Conservation (phyloP, 2,113 vertebrate species). For the Microtus ochrogaster region DNA sequence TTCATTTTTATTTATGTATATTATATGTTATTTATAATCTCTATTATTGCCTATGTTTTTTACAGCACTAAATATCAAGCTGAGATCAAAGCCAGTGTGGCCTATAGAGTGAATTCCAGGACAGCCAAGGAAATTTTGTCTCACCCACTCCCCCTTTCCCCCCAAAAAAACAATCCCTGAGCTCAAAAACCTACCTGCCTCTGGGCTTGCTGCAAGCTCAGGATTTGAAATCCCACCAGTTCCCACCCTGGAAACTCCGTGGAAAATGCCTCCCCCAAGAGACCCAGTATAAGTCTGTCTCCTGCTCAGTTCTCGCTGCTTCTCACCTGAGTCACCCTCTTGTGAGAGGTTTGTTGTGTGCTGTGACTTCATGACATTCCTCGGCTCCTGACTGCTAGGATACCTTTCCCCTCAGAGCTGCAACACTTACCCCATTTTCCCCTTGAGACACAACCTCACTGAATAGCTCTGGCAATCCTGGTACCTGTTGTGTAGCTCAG, state of each 20-base stretch:
- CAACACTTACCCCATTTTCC: neutral
- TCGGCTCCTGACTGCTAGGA: neutral
- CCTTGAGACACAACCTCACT: neutral
- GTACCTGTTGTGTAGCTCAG: neutral
- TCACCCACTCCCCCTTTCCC: neutral
- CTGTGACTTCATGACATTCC: neutral
- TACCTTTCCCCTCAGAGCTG: neutral
- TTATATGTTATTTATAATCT: neutral
- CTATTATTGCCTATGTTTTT: neutral
- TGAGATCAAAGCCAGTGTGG: neutral
- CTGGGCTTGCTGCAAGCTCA: neutral
- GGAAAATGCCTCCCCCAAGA: neutral
- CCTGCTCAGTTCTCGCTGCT: neutral
- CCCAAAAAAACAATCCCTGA: neutral
- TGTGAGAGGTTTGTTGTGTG: neutral
- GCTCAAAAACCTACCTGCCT: neutral
- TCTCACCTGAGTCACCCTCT: neutral
- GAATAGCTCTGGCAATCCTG: neutral
- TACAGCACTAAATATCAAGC: neutral
- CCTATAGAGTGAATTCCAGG: neutral
- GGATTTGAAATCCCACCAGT: neutral
- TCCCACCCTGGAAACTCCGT: neutral
- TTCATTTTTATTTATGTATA: neutral
- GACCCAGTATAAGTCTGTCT: neutral
- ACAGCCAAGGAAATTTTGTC: neutral